These are phyloP conservation scores for Plagodis pulveraria DNA, from an alignment of 2,888 invertebrate species.

Conservation along the genomic window DNA sequence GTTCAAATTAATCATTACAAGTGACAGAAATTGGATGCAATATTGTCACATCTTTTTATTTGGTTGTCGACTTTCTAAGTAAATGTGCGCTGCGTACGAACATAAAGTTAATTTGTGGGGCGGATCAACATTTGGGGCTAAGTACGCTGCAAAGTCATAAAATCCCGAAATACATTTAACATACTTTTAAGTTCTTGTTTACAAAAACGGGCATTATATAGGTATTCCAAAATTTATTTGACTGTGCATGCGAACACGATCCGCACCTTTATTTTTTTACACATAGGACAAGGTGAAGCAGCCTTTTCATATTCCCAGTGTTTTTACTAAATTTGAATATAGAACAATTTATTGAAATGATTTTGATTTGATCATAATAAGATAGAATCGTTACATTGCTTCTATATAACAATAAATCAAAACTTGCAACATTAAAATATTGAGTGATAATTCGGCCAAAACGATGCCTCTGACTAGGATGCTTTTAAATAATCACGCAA, in stretches of 20 bases:
- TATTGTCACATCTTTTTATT: background rate
- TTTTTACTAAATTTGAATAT: too few relatives aligned
- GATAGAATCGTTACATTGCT: too few relatives aligned
- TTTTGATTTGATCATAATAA: too few relatives aligned
- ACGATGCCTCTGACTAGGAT: too few relatives aligned
- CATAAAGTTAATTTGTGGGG: constrained; percentile 30
- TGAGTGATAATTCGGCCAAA: too few relatives aligned
- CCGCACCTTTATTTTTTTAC: constrained; percentile 10
- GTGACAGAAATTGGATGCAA: too few relatives aligned
- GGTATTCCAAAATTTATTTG: background rate
- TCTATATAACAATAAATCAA: too few relatives aligned
- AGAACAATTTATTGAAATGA: too few relatives aligned
- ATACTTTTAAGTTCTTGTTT: constrained; percentile 1
- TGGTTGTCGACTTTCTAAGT: constrained; percentile 40
- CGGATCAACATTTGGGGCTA: constrained; percentile 33
- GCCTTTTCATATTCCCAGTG: constrained; percentile 1
- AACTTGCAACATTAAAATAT: too few relatives aligned
- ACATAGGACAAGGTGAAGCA: constrained; percentile 11
- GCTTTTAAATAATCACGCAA: too few relatives aligned
- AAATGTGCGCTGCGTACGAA: constrained; percentile 46
- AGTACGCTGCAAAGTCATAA: constrained; percentile 17
- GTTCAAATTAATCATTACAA: too few relatives aligned
- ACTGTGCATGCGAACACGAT: constrained; percentile 14
- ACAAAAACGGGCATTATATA: constrained; percentile 1
- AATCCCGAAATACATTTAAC: background rate